Conservation (phyloP, 2,797 vertebrate species). For the Hoplostethus atlanticus region DNA sequence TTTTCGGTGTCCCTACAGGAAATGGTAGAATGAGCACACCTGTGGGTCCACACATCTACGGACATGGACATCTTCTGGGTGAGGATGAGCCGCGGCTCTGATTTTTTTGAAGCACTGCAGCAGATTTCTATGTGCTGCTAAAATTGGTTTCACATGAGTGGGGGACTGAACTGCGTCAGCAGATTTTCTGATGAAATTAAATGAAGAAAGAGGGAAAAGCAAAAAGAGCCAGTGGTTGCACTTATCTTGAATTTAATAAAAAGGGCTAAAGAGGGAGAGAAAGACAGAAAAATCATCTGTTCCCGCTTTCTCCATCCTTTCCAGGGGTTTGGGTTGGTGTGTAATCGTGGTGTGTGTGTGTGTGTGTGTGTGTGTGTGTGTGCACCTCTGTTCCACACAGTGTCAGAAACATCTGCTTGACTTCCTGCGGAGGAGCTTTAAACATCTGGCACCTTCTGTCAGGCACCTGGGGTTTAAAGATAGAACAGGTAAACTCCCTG, state of each 20-base stretch:
- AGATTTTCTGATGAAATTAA: constrained; percentile 84
- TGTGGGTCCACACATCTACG: constrained; percentile 16
- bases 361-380: background rate
- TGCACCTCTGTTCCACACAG: constrained; percentile 27
- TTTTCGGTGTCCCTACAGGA: constrained; percentile 4
- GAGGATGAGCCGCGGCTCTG: constrained; percentile 52
- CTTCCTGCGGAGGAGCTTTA: constrained; percentile 49
- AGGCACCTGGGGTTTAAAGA: constrained; percentile 50
- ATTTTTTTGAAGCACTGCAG: constrained; percentile 54
- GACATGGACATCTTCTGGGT: constrained; percentile 8
- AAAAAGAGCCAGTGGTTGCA: constrained; percentile 47
- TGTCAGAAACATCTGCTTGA: constrained; percentile 59
- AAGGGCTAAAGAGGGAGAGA: constrained; percentile 41
- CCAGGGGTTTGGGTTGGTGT: constrained; percentile 36
- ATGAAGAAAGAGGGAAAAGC: constrained; percentile 35
- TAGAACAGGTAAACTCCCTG: constrained; percentile 59
- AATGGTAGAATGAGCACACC: constrained; percentile 23
- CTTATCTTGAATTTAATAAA: constrained; percentile 69
- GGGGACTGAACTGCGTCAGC: constrained; percentile 71
- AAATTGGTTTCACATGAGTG: constrained; percentile 88
- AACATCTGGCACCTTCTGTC: constrained; percentile 70
- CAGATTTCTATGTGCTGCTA: constrained; percentile 57
- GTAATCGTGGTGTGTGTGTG: constrained; percentile 28
- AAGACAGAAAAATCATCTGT: constrained; percentile 62
- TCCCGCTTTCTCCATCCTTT: constrained; percentile 32